Conservation (phyloP, 2,888 invertebrate species). For the Catocala nupta region DNA sequence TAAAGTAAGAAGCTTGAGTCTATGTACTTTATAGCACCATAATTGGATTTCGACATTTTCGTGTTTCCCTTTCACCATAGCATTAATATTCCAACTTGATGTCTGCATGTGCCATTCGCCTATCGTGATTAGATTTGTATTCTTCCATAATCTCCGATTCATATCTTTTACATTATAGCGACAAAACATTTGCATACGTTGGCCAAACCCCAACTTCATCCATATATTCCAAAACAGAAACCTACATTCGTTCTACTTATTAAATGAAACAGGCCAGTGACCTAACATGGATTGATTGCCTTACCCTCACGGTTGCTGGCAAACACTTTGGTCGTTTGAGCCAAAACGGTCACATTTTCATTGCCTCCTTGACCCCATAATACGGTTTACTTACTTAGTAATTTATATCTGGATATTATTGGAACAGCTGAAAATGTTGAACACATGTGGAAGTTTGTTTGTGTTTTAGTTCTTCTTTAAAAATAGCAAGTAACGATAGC, state of each 20-base stretch:
- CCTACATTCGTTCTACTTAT: slow-evolving; percentile 45
- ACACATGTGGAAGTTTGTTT: neutral
- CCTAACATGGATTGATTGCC: slow-evolving; percentile 48
- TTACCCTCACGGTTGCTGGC: slow-evolving; percentile 45
- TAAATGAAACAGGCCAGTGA: slow-evolving; percentile 49
- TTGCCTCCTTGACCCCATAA: slow-evolving; percentile 48
- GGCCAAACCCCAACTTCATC: slow-evolving; percentile 42
- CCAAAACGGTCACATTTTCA: slow-evolving; percentile 49
- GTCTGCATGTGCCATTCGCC: too few species aligned
- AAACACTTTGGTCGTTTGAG: slow-evolving; percentile 36
- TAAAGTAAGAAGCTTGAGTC: too few species aligned
- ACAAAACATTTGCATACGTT: slow-evolving; percentile 20
- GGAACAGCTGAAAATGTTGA: neutral
- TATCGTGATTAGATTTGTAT: too few species aligned
- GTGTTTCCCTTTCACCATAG: too few species aligned
- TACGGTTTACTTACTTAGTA: slow-evolving; percentile 27
- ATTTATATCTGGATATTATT: neutral
- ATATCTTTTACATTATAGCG: neutral
- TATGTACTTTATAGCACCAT: too few species aligned
- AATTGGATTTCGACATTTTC: too few species aligned
- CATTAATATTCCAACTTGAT: too few species aligned
- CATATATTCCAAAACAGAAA: slow-evolving; percentile 28
- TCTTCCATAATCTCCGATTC: too few species aligned
- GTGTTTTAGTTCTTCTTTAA: neutral
- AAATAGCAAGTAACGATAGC: too few species aligned